Percentiles rank a stretch among this genome's conserved stretches.
These are phyloP conservation scores for Ricordea florida DNA, from an alignment of 92 coral and sea anemone species.

Conservation along the genomic window DNA sequence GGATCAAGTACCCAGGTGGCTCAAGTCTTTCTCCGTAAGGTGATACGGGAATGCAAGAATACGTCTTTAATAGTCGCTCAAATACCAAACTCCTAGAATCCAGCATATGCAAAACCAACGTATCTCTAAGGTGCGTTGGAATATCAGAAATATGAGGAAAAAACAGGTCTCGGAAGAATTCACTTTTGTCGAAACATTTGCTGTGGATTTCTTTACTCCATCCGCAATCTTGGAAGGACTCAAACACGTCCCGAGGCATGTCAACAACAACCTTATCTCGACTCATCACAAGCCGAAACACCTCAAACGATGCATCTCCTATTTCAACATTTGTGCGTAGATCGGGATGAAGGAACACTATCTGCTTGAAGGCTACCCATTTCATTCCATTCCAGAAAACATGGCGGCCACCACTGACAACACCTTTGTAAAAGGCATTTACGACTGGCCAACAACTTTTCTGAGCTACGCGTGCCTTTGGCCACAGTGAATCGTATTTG, in stretches of 20 bases:
- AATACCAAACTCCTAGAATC: conserved; percentile 12
- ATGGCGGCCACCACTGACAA: not conserved
- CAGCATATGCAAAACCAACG: conserved; percentile 48
- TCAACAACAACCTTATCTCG: conserved; percentile 32
- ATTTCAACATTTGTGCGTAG: conserved; percentile 20
- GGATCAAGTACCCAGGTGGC: conserved; percentile 50
- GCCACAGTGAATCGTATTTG: conserved; percentile 30
- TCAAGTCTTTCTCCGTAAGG: conserved; percentile 46
- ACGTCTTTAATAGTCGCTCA: not conserved
- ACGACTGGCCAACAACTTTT: not conserved
- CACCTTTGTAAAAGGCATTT: not conserved
- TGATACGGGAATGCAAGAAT: conserved; percentile 72
- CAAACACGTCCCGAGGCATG: conserved; percentile 24
- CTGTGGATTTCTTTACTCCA: not conserved
- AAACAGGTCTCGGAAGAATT: conserved; percentile 60
- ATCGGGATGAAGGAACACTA: conserved; percentile 52
- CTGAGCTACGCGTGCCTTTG: not conserved
- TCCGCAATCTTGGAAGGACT: conserved; percentile 41
- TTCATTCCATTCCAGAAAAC: conserved; percentile 56
- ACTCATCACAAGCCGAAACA: conserved; percentile 6
- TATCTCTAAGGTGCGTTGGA: conserved; percentile 16
- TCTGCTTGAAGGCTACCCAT: conserved; percentile 36
- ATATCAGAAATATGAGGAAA: conserved; percentile 48
- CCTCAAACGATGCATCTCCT: conserved; percentile 33
- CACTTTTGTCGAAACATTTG: conserved; percentile 22